Base-by-base conservation (phyloP, 2,888 invertebrate species). In the Macrosiphum euphorbiae region DNA sequence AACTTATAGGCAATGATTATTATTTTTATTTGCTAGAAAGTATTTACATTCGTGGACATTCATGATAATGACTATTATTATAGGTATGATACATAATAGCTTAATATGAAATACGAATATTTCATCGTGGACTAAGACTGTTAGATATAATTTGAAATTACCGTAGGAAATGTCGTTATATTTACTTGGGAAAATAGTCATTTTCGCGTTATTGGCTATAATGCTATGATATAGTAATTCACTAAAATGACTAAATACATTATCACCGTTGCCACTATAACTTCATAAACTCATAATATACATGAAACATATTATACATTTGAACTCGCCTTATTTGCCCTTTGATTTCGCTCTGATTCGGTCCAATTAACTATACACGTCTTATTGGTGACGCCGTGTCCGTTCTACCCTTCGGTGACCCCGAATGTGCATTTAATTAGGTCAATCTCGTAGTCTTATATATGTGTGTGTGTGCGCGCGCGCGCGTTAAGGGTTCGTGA, bases 401-500 rank as follows among this genome's bases (percentile, higher is more conserved):
- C 50, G 84, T 58, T 89, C 35, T 20, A 52, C 92, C 92, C 92
- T 41, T 50, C 10, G 35, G 50, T n/a, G 58, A 85, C 89, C 90
- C 58, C 50, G 20, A 78, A 58, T 44, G 52, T 55, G 84, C 28
- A 20, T 86, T 90, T 94, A 94, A 94, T 94, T 94, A 86, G 94
- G 94, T 94, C 94, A 86, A 94, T 85, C 10, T 90, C 50, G 50
- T 26, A 47, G 44, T 78, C 58, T 58, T 58, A 26, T 58, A 58
- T 58, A 26, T 10, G 10, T 58, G 5, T 35, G 35, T 78, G 20
- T 78, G 35, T 78, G 78, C 35, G 35, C 20, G 78, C 2, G 35
- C 20, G 28, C 44, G 78, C 47, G 85, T 52, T 67, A 55, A 94
- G 86, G 89, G 94, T 50, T 85, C 85, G 8, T 10, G 41, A 35